A percentile compares a stretch with the other conserved stretches of the same genome.
Conservation (phyloP, 2,797 vertebrate genomes). For the Coregonus suidteri region DNA sequence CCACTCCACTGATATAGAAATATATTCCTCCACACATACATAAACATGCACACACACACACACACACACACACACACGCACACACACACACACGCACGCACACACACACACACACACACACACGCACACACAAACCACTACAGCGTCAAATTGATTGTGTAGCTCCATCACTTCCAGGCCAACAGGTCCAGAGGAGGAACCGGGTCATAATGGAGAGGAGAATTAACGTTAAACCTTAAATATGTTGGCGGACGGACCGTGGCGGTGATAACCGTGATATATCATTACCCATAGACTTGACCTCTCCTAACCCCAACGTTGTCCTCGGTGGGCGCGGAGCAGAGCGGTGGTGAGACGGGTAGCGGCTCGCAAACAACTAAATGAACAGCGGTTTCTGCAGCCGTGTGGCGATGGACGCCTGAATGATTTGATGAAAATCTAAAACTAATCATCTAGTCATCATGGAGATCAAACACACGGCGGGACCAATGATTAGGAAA, state of each 20-base stretch:
- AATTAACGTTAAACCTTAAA: conserved; percentile 93
- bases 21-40: conserved; percentile 58
- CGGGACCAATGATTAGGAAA: conserved; percentile 92
- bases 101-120: no score
- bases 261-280: conserved; percentile 75
- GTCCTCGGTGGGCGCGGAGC: conserved; percentile 76
- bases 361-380: conserved; percentile 74
- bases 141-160: conserved; percentile 80
- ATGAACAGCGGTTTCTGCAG: conserved; percentile 85
- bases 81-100: no score
- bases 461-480: conserved; percentile 97
- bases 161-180: conserved; percentile 65
- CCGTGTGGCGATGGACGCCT: conserved; percentile 87
- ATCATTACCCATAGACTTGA: conserved; percentile 99
- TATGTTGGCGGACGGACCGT: conserved; percentile 73
- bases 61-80: no score
- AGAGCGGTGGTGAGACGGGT: conserved; percentile 22
- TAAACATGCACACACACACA: no score
- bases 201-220: conserved; percentile 85
- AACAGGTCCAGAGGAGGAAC: conserved; percentile 69
- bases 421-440: conserved; percentile 97
- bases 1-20: conserved; percentile 61
- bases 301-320: conserved; percentile 81
- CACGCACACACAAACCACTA: not conserved
- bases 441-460: conserved; percentile 97